phyloP scores from a whole-genome alignment of 2,113 vertebrate genomes.

The Axis porcinus region DNA sequence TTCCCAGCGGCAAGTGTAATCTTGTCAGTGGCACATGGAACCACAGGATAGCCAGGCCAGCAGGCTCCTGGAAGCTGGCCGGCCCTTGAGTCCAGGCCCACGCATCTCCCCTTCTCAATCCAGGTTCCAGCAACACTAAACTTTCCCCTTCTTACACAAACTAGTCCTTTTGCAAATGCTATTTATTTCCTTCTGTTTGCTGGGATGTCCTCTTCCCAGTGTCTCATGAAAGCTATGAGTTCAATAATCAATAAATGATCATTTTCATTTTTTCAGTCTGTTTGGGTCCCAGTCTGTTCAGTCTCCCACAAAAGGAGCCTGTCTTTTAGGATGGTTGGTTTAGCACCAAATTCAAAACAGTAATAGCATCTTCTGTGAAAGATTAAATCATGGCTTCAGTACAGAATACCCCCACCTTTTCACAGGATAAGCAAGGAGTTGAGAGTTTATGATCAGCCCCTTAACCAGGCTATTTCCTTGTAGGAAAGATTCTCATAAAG shows the following conservation, averaged over 20 bases:
- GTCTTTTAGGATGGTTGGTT: rapidly evolving
- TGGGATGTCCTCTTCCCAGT: not conserved
- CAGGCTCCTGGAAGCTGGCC: not conserved
- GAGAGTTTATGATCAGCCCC: not conserved
- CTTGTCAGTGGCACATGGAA: not conserved
- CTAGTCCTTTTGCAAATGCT: not conserved
- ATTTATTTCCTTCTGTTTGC: not conserved
- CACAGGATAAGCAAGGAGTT: not conserved
- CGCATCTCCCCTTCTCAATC: rapidly evolving
- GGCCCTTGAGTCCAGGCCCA: not conserved
- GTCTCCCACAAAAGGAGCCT: not conserved
- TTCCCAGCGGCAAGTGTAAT: rapidly evolving
- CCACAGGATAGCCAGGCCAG: not conserved
- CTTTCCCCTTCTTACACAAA: not conserved
- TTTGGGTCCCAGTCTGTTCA: not conserved
- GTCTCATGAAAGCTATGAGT: not conserved
- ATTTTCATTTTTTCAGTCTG: not conserved
- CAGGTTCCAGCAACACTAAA: not conserved
- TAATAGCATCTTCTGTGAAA: not conserved
- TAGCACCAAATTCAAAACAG: not conserved
- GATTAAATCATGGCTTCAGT: not conserved
- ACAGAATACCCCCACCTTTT: not conserved
- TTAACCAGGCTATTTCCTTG: not conserved
- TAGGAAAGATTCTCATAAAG: not conserved
- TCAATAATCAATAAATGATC: not conserved